These are phyloP conservation scores for Pseudorhiza aurosa DNA, from an alignment of 30 jellyfish, hydroid and myxozoan genomes.

Conservation along the genomic window DNA sequence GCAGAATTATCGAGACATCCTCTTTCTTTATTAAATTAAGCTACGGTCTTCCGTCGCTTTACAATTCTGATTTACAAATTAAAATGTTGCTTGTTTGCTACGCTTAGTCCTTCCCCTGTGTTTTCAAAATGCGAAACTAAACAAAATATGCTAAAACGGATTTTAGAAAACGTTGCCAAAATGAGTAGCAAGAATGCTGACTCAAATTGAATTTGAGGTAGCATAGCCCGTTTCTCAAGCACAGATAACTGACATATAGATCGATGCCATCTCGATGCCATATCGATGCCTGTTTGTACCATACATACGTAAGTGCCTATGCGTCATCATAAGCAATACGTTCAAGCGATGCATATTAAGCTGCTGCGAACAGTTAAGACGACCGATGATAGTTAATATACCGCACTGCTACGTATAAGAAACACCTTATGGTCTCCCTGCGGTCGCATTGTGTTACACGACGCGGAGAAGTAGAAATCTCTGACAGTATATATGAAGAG, in stretches of 20 bases:
- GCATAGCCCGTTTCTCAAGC: no score
- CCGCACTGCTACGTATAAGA: slow-evolving; percentile 1
- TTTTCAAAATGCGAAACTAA: background rate
- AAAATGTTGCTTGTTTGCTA: background rate
- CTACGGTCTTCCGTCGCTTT: background rate
- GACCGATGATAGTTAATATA: background rate
- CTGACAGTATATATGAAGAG: slow-evolving; percentile 16
- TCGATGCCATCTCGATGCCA: background rate
- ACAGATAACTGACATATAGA: no score
- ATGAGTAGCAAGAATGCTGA: background rate
- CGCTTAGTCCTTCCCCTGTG: background rate
- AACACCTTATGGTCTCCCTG: slow-evolving; percentile 18
- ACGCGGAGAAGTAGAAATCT: slow-evolving; percentile 6
- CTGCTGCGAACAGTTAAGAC: background rate
- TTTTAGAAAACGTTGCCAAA: background rate
- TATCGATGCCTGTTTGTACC: background rate
- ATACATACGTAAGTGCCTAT: background rate
- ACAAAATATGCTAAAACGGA: background rate
- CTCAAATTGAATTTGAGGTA: no score
- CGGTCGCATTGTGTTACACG: slow-evolving; percentile 21
- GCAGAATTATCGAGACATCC: background rate
- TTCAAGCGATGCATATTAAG: background rate
- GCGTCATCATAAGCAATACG: background rate
- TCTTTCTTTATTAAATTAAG: background rate
- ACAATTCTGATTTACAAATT: background rate